These are phyloP conservation scores for Microplitis manilae DNA, from an alignment of 2,888 invertebrate genomes.

Conservation along the genomic window DNA sequence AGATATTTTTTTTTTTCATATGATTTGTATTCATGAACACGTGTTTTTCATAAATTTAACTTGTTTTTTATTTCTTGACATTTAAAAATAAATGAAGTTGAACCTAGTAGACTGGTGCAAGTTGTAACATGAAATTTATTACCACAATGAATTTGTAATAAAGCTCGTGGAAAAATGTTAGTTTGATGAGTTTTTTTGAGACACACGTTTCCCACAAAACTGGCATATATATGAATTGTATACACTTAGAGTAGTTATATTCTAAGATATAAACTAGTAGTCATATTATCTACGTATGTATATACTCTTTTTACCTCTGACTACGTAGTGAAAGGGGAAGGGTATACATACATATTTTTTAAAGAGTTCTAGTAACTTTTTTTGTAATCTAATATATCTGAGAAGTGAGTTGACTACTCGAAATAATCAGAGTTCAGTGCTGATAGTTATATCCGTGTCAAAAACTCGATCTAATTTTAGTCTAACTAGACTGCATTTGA, in stretches of 20 bases:
- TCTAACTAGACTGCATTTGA: too few relatives aligned
- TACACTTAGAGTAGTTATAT: background rate
- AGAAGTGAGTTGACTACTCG: too few relatives aligned
- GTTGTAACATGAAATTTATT: conserved; percentile 62
- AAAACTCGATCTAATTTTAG: too few relatives aligned
- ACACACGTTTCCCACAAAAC: conserved; percentile 35
- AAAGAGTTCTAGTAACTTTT: too few relatives aligned
- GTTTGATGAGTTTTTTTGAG: conserved; percentile 58
- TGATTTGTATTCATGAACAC: background rate
- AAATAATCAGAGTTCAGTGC: too few relatives aligned
- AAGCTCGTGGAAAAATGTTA: conserved; percentile 60
- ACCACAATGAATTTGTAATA: conserved; percentile 65
- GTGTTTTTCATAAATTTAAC: background rate
- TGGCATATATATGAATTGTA: background rate
- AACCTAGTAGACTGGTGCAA: conserved; percentile 47
- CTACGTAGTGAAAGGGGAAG: too few relatives aligned
- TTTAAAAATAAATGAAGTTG: conserved; percentile 8
- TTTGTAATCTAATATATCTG: too few relatives aligned
- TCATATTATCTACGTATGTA: conserved; percentile 6
- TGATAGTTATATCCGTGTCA: too few relatives aligned
- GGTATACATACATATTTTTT: too few relatives aligned
- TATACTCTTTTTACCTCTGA: background rate
- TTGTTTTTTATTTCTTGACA: background rate
- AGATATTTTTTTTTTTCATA: background rate
- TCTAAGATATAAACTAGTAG: conserved; percentile 8